phyloP scores from a whole-genome alignment of 2,888 invertebrate genomes.

The Apamea epomidion region DNA sequence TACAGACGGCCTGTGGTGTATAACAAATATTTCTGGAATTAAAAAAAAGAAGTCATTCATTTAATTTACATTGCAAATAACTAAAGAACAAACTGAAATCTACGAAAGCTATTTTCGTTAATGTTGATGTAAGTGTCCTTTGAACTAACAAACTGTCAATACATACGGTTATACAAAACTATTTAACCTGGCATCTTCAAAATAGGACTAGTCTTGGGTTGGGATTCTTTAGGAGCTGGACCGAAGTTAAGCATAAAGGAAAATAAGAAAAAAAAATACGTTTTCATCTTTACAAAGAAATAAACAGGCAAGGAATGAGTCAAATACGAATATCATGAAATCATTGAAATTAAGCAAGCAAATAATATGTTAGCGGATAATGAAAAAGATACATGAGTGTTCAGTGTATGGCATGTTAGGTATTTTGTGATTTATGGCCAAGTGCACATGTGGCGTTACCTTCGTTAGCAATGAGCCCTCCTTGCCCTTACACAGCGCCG shows the following conservation, averaged over 20 bases:
- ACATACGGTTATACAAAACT: background rate
- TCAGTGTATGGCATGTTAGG: constrained; percentile 30
- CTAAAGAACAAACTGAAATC: constrained; percentile 16
- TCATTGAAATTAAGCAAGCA: constrained; percentile 34
- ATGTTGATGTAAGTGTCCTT: constrained; percentile 3
- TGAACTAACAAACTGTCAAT: constrained; percentile 25
- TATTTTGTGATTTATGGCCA: constrained; percentile 48
- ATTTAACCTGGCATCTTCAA: constrained; percentile 62
- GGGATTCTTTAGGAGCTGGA: constrained; percentile 60
- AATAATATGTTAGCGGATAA: constrained; percentile 36
- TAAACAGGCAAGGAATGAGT: constrained; percentile 17
- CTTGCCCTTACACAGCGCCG: constrained; percentile 81
- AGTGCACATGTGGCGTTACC: constrained; percentile 76
- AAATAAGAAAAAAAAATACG: constrained; percentile 24
- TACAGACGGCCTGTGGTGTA: background rate
- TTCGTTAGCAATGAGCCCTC: constrained; percentile 89
- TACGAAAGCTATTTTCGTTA: constrained; percentile 23
- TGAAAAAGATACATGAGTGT: constrained; percentile 18
- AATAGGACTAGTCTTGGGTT: constrained; percentile 48
- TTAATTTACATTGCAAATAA: constrained; percentile 1
- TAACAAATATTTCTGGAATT: background rate
- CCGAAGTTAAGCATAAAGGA: constrained; percentile 39
- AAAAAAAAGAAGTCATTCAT: background rate
- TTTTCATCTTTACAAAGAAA: constrained; percentile 29
- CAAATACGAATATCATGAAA: background rate